Percentiles rank a stretch among this genome's conserved stretches.
phyloP scores from a whole-genome alignment of 2,113 vertebrate species.

The Ibidorhyncha struthersii region DNA sequence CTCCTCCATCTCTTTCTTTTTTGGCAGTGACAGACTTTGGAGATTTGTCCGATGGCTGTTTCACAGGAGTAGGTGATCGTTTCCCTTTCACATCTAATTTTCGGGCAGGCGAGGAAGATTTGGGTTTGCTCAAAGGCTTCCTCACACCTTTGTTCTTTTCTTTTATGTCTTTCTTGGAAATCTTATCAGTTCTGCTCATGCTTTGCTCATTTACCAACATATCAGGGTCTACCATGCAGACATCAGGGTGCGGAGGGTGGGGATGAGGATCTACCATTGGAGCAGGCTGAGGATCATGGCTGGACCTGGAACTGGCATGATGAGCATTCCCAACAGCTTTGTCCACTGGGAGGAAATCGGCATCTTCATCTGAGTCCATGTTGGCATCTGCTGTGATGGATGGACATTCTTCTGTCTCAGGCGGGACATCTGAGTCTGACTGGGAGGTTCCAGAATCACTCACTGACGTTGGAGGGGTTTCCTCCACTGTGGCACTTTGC shows the following conservation, averaged over 20 bases:
- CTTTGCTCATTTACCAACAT: constrained; percentile 81
- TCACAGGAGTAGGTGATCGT: constrained; percentile 85
- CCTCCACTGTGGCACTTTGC: constrained; percentile 75
- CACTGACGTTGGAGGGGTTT: constrained; percentile 92
- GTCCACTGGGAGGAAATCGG: constrained; percentile 92
- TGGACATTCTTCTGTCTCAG: constrained; percentile 90
- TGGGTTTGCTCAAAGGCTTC: constrained; percentile 84
- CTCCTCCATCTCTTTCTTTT: constrained; percentile 78
- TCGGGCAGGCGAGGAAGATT: constrained; percentile 86
- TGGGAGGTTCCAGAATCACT: constrained; percentile 93
- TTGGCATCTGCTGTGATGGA: constrained; percentile 92
- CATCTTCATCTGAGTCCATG: constrained; percentile 91
- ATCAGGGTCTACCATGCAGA: constrained; percentile 97
- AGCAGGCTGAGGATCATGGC: constrained; percentile 86
- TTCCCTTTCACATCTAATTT: constrained; percentile 86
- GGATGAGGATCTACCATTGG: constrained; percentile 88
- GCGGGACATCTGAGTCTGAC: constrained; percentile 91
- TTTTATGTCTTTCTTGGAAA: constrained; percentile 91
- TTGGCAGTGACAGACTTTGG: constrained; percentile 78
- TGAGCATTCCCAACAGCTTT: constrained; percentile 82
- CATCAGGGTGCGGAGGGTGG: constrained; percentile 88
- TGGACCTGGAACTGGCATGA: constrained; percentile 77
- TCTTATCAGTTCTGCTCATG: constrained; percentile 80
- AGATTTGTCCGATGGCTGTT: constrained; percentile 79
- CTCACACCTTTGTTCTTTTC: constrained; percentile 83